Conservation (phyloP, 2,113 vertebrate genomes). For the Eubucco bourcierii region DNA sequence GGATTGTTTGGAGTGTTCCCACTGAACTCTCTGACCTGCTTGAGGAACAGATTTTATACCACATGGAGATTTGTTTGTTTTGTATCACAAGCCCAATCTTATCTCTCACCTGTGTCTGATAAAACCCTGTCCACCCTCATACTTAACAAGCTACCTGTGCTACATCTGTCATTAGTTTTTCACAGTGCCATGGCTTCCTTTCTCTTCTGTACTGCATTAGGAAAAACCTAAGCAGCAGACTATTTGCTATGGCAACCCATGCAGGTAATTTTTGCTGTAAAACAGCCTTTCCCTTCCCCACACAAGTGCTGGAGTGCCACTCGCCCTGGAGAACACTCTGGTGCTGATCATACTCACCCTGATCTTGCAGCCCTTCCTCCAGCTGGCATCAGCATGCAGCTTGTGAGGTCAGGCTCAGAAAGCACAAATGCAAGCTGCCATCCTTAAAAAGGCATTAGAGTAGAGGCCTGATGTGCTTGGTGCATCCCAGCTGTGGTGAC, state of each 20-base stretch:
- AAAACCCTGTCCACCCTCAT: background rate
- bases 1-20: background rate
- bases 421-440: fast-evolving
- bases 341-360: background rate
- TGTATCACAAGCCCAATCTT: background rate
- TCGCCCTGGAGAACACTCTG: background rate
- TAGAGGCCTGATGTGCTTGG: fast-evolving
- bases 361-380: background rate
- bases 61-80: background rate
- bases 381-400: background rate
- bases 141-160: background rate
- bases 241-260: background rate
- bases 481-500: background rate
- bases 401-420: background rate
- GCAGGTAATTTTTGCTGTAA: background rate
- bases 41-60: background rate
- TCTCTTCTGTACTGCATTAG: background rate
- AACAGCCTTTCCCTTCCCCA: background rate
- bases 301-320: fast-evolving
- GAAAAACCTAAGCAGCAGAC: background rate
- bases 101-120: background rate
- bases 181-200: background rate
- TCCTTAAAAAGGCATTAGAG: background rate
- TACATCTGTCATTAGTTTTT: background rate
- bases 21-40: background rate